Base-by-base conservation (phyloP, 1,140 invertebrate species). In the Lerema accius region DNA sequence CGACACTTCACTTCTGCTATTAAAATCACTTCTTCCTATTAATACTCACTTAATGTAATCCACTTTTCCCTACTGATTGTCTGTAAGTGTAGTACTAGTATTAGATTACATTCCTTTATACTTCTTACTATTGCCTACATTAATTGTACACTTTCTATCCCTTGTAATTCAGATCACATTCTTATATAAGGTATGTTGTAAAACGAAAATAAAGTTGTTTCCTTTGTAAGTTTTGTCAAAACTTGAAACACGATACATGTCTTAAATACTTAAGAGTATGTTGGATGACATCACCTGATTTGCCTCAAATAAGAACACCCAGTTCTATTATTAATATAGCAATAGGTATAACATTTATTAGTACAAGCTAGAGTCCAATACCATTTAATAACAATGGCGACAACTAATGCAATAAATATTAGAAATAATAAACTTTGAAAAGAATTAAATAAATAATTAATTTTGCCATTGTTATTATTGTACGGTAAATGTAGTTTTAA, bases 401-500 rank as follows among this genome's bases (percentile, higher is more conserved):
- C 11, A 42, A 40, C 37, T 13, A 43, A 17, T 43, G 37, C 37
- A 43, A 43, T 43, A 43, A 43, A 23, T 2, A 6, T 23, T 23
- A 23, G 23, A 23, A 32, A 32, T 32, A 1, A 32, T 7, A 7
- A 32, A 32, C 4, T 9, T 4, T 4, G 28, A 32, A 32, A 9
- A 7, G 6, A 32, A 32, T n/a, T n/a, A 32, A 32, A 4, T 32
- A 32, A 32, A 5, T 32, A n/a, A n/a, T n/a, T 32, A 32, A 32
- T 32, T 32, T 32, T 32, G 6, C 28, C 28, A 32, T 32, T 32
- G 28, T 9, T 7, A 32, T 32, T 7, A 32, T 32, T 7, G 28
- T 32, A 32, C 28, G 4, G 28, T 32, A 32, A 4, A 53, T 35
- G 37, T 53, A 53, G 39, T 53, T 42, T 53, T 53, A 40, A 39